These are phyloP conservation scores for Phyllotreta cruciferae DNA, from an alignment of 2,888 invertebrate genomes.

Conservation along the genomic window DNA sequence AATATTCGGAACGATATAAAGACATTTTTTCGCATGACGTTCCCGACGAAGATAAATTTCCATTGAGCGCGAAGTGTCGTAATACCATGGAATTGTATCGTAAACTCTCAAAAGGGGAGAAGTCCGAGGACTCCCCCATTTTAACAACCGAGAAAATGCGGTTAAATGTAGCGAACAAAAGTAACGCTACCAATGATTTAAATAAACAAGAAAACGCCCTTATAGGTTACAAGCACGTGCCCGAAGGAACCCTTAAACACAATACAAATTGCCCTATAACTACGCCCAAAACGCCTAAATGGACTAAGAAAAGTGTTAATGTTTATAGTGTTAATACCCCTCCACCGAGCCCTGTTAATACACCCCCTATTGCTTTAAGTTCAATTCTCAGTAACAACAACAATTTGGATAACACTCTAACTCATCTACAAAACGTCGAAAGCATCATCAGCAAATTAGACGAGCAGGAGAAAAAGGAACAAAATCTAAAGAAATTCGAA, in stretches of 20 bases:
- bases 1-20: conserved; percentile 58
- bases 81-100: conserved; percentile 45
- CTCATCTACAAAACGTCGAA: conserved; percentile 58
- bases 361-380: conserved; percentile 41
- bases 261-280: conserved; percentile 42
- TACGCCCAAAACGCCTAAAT: conserved; percentile 44
- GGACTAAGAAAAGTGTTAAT: conserved; percentile 51
- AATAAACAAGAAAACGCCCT: conserved; percentile 61
- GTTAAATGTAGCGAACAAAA: conserved; percentile 42
- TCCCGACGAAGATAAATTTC: conserved; percentile 44
- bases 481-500: conserved; percentile 56
- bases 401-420: conserved; percentile 49
- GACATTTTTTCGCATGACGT: conserved; percentile 51
- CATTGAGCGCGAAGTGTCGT: conserved; percentile 48
- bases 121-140: conserved; percentile 46
- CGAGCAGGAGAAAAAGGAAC: conserved; percentile 51
- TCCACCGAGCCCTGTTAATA: conserved; percentile 20
- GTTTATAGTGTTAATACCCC: conserved; percentile 50
- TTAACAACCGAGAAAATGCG: conserved; percentile 45
- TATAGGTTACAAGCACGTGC: conserved; percentile 63
- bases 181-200: conserved; percentile 56
- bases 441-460: conserved; percentile 54
- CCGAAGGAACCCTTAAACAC: conserved; percentile 59
- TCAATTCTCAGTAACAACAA: conserved; percentile 41
- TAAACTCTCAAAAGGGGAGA: conserved; percentile 47